Evolutionary conservation across 2,113 vertebrate species (phyloP).

Genomic region (Carettochelys insculpta): DNA sequence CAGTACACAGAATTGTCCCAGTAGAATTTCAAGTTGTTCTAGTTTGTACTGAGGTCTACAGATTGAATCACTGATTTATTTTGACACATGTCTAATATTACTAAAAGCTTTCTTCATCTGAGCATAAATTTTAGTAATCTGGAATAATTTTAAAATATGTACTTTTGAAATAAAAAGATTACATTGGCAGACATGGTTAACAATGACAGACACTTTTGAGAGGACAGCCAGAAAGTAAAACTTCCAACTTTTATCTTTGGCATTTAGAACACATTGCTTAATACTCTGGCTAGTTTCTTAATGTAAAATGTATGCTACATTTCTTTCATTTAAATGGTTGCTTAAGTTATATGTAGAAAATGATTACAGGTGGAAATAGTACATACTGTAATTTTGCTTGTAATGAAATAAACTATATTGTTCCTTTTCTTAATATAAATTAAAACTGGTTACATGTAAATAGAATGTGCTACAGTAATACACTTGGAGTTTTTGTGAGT

Average conservation of each 20-base stretch:
- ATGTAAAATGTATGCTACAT: background rate
- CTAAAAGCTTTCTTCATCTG: background rate
- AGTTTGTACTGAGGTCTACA: background rate
- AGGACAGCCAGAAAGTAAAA: background rate
- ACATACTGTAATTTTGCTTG: constrained; percentile 31
- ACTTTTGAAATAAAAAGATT: background rate
- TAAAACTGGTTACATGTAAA: background rate
- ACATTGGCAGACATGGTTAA: background rate
- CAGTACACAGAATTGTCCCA: no score
- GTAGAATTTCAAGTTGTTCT: background rate
- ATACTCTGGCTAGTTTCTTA: background rate
- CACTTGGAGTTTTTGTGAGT: background rate
- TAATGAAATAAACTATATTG: background rate
- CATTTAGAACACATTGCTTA: background rate
- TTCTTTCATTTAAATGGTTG: background rate
- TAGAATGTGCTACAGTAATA: background rate
- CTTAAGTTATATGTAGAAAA: background rate
- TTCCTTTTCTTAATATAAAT: background rate
- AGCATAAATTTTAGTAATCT: background rate
- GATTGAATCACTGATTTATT: background rate
- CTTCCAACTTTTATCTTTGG: background rate
- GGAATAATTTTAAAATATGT: background rate
- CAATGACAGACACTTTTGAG: background rate
- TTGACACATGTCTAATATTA: background rate
- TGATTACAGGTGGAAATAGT: background rate